These are phyloP conservation scores for Nomada flava DNA, from an alignment of 2,888 invertebrate genomes.

Conservation along the genomic window DNA sequence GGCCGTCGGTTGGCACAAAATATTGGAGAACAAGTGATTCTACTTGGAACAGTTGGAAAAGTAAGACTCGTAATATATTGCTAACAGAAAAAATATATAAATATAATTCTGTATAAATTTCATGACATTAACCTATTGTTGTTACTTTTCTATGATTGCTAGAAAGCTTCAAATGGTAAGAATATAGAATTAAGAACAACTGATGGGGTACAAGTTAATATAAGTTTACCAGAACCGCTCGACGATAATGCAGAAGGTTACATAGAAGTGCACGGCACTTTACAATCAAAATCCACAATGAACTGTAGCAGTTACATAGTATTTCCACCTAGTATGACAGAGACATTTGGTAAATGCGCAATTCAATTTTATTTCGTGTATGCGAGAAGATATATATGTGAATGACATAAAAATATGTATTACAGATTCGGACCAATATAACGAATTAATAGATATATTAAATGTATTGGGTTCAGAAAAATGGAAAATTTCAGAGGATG, in stretches of 20 bases:
- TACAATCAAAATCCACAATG: conserved; percentile 77
- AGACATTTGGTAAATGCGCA: conserved; percentile 74
- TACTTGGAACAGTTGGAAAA: conserved; percentile 76
- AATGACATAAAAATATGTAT: conserved; percentile 8
- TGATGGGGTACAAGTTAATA: conserved; percentile 77
- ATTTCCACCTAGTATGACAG: conserved; percentile 68
- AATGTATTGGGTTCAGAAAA: conserved; percentile 66
- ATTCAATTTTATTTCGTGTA: conserved; percentile 6
- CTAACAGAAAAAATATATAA: neutral
- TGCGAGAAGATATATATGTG: neutral
- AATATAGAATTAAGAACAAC: conserved; percentile 77
- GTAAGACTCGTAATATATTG: conserved; percentile 61
- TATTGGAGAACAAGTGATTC: conserved; percentile 73
- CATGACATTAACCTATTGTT: neutral
- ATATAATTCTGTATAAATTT: neutral
- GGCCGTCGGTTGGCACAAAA: conserved; percentile 75
- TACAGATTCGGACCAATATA: conserved; percentile 72
- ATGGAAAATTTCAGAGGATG: conserved; percentile 61
- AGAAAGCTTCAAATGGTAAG: conserved; percentile 76
- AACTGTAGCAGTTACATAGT: conserved; percentile 70
- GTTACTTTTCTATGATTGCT: neutral
- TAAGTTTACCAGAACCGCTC: conserved; percentile 74
- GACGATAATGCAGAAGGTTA: conserved; percentile 72
- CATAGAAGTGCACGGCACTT: conserved; percentile 77
- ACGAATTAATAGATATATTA: conserved; percentile 65